phyloP scores from a whole-genome alignment of 2,113 vertebrate genomes.

The Zosterops lateralis region DNA sequence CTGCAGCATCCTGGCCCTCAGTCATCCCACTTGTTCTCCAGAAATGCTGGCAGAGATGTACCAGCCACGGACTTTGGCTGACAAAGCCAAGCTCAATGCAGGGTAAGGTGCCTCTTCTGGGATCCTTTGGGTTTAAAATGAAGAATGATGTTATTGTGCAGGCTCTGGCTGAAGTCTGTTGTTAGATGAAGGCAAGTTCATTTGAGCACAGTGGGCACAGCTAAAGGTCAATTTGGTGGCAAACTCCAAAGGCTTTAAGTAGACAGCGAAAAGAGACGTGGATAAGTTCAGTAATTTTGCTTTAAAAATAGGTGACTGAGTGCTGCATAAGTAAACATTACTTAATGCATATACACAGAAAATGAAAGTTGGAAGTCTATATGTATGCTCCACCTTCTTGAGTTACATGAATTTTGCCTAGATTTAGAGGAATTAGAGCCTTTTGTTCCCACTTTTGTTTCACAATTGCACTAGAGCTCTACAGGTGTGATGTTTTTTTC shows the following conservation, averaged over 20 bases:
- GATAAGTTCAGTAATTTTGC: neutral
- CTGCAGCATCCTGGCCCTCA: slow-evolving; percentile 75
- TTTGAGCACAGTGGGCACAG: neutral
- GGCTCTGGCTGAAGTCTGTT: neutral
- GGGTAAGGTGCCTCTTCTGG: slow-evolving; percentile 75
- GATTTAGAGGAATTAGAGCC: neutral
- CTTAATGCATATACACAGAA: neutral
- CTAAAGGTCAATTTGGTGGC: neutral
- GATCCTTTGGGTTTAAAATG: neutral
- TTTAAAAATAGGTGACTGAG: neutral
- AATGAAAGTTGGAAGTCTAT: neutral
- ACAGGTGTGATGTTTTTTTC: neutral
- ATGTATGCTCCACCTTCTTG: neutral
- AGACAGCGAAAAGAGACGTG: neutral
- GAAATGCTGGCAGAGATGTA: slow-evolving; percentile 86
- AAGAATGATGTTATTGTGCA: neutral
- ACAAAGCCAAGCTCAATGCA: slow-evolving; percentile 87
- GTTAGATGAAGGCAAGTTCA: neutral
- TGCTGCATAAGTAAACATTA: neutral
- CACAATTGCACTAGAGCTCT: neutral
- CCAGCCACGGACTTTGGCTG: slow-evolving; percentile 83
- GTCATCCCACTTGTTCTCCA: slow-evolving; percentile 76
- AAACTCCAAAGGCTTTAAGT: neutral
- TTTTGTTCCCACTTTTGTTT: neutral
- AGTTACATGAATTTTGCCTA: neutral